Conservation (phyloP, 2,113 vertebrate species). For the Jaculus jaculus region DNA sequence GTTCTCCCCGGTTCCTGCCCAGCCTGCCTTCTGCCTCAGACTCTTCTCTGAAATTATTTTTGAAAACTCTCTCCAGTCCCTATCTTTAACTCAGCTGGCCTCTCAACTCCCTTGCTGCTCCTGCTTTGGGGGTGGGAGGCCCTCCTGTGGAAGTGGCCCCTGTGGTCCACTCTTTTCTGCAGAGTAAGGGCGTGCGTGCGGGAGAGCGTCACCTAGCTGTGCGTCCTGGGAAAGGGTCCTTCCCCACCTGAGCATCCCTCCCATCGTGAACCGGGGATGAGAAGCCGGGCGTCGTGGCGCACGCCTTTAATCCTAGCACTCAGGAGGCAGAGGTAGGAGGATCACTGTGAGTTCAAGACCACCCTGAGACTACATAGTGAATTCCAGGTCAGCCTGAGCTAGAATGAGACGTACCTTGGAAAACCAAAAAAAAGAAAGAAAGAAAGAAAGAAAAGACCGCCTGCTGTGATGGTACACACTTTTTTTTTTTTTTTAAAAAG, state of each 20-base stretch:
- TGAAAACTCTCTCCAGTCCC: neutral
- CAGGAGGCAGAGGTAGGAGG: no score
- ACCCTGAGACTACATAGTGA: no score
- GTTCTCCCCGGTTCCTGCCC: neutral
- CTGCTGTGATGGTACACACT: no score
- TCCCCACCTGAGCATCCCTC: neutral
- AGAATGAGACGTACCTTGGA: no score
- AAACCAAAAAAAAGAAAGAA: no score
- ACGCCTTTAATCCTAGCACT: no score
- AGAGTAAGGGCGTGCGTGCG: neutral
- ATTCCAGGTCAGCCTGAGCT: neutral
- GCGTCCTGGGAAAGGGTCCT: neutral
- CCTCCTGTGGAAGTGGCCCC: neutral
- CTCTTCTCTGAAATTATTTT: neutral
- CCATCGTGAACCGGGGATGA: neutral
- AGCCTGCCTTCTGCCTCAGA: neutral
- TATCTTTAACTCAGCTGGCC: neutral
- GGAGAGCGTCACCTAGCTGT: neutral
- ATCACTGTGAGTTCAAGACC: no score
- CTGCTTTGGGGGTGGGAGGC: accelerated
- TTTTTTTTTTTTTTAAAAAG: no score
- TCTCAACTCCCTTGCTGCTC: neutral
- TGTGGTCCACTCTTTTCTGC: neutral
- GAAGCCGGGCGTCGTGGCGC: neutral
- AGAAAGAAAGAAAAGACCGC: no score